Evolutionary conservation across 1,140 invertebrate genomes (phyloP).

Genomic region (Popillia japonica): DNA sequence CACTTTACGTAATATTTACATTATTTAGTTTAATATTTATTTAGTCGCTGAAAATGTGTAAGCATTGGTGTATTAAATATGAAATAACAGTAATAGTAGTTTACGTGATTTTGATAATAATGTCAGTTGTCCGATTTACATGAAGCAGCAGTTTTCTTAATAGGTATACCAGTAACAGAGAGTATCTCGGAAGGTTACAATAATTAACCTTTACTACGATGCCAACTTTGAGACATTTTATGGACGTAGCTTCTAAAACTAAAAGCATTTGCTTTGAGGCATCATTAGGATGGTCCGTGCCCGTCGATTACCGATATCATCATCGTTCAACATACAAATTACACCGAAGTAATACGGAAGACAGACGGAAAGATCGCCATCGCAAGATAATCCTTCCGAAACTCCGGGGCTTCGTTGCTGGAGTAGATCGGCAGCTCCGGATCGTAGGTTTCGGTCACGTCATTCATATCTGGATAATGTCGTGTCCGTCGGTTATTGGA

Average conservation of each 20-base stretch:
- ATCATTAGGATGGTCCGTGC: slow-evolving; percentile 33
- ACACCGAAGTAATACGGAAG: slow-evolving; percentile 7
- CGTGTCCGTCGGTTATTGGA: slow-evolving; percentile 59
- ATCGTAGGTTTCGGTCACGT: slow-evolving; percentile 55
- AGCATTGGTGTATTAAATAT: too few relatives aligned
- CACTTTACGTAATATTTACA: too few relatives aligned
- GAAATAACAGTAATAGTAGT: too few relatives aligned
- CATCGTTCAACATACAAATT: slow-evolving; percentile 35
- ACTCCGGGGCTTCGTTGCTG: slow-evolving; percentile 3
- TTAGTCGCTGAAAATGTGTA: too few relatives aligned
- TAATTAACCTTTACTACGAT: not conserved
- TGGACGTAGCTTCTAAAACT: not conserved
- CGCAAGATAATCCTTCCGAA: slow-evolving; percentile 32
- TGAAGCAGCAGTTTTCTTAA: too few relatives aligned
- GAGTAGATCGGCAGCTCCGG: slow-evolving; percentile 12
- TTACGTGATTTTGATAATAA: too few relatives aligned
- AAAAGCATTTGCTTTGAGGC: slow-evolving; percentile 5
- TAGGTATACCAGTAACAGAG: too few relatives aligned
- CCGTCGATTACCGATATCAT: not conserved
- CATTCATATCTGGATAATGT: slow-evolving; percentile 61
- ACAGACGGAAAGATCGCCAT: slow-evolving; percentile 24
- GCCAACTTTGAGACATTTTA: not conserved
- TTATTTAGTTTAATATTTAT: too few relatives aligned
- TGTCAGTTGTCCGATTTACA: too few relatives aligned
- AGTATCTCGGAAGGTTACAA: not conserved